phyloP scores from a whole-genome alignment of 2,888 invertebrate species.

The Scaptomyza flava region DNA sequence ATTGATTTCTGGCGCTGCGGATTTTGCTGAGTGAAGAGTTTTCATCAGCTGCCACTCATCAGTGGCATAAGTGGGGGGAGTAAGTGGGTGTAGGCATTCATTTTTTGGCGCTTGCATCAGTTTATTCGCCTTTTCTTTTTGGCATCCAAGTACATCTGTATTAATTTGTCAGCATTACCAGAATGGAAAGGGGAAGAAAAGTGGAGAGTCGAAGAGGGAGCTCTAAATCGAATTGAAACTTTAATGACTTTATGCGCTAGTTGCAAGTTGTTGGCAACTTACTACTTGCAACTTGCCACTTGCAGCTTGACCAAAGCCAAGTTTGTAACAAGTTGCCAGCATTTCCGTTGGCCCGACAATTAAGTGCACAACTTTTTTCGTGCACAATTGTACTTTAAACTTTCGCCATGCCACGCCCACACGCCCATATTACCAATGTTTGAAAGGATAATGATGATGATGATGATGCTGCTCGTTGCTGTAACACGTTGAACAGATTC shows the following conservation, averaged over 20 bases:
- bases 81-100: neutral
- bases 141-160: slow-evolving; percentile 27
- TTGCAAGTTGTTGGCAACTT: slow-evolving; percentile 47
- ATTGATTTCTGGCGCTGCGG: slow-evolving; percentile 26
- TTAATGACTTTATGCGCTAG: slow-evolving; percentile 77
- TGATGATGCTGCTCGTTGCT: slow-evolving; percentile 28
- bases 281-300: slow-evolving; percentile 21
- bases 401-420: slow-evolving; percentile 39
- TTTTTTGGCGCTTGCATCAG: neutral
- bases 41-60: slow-evolving; percentile 41
- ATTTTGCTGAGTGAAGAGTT: slow-evolving; percentile 34
- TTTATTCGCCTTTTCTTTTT: slow-evolving; percentile 4
- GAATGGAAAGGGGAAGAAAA: neutral
- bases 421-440: slow-evolving; percentile 2
- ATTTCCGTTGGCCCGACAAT: slow-evolving; percentile 53
- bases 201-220: neutral
- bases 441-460: slow-evolving; percentile 2
- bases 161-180: slow-evolving; percentile 60
- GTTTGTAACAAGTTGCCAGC: slow-evolving; percentile 54
- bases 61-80: slow-evolving; percentile 35
- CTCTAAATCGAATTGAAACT: slow-evolving; percentile 68
- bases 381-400: slow-evolving; percentile 58
- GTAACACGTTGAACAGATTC: slow-evolving; percentile 69
- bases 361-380: slow-evolving; percentile 54
- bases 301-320: slow-evolving; percentile 47